Evolutionary conservation across 2,888 invertebrate species (phyloP), one percentile per base, ranked within the genome.

Genomic region (Brachypalpus laphriformis): DNA sequence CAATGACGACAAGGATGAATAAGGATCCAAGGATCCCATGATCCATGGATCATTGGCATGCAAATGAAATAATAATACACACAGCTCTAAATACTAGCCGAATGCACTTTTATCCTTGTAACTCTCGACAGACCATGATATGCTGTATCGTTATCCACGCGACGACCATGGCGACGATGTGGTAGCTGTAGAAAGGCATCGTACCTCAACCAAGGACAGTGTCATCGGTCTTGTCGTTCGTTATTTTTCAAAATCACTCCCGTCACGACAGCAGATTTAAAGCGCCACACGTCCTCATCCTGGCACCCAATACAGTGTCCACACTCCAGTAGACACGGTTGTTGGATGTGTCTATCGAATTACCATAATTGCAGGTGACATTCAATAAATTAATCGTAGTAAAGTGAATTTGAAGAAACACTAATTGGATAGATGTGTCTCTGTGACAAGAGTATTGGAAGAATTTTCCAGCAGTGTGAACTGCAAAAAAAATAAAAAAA

Each of bases 281-380:
- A 70, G 9, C 18, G 34, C 22, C 9, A 9, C 63, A 45, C 40
- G 57, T n/a, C 54, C 72, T 22, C 9, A 14, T 51, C 14, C 49
- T 47, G 28, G 42, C 54, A 42, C 42, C 71, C 18, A 42, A 9
- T n/a, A 20, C 37, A 14, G 28, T 37, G 20, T 20, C 14, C 54
- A 14, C 51, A 31, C 22, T 28, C 47, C 28, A 45, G 18, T 37
- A 34, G 31, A 57, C 40, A n/a, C 59, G 14, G 56, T 28, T 25
- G 47, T 45, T 56, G 42, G 51, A 56, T 78, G 56, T 68, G 51
- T 54, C 70, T 34, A 68, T 83, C 68, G 68, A 74, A 83, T 83
- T 78, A 72, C 72, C 66, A 74, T 80, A 75, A 75, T 83, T 80
- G 61, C 80, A 80, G 57, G 70, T 80, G 80, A 83, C 78, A 80